Base-by-base conservation (phyloP, 92 coral and sea anemone species). In the Actinernus sp. region DNA sequence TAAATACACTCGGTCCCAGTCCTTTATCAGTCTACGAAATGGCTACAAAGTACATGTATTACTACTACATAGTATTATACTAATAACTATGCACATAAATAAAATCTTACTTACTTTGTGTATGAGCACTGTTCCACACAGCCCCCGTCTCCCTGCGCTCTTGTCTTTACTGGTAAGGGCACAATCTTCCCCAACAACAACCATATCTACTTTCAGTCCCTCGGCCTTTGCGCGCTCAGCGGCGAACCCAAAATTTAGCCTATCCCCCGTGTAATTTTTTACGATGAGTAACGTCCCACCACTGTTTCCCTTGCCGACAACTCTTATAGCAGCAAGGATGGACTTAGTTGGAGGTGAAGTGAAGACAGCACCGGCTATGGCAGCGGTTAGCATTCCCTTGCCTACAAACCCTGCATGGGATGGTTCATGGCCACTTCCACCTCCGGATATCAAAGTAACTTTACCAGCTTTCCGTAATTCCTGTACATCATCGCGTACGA, bases 351-450 rank as follows among this genome's bases (percentile, higher is more conserved):
- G 94, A 0, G 99, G 99, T 40, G 99, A 95, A 21, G 99, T 86
- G 48, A 95, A 95, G 12, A 95, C 95, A 22, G 93, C 79, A 10
- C 99, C 99, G 0, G 99, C 99, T 0, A 95, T 90, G 1, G 93
- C 99, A 6, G 99, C 97, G 39, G 95, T 91, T 1, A 95, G 85
- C 84, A 88, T 92, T 37, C 99, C 99, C 75, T 71, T 87, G 28
- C 99, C 99, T 1, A 87, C 92, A 70, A 83, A 95, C 1, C 99
- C 99, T 7, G 90, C 97, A 43, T 95, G 99, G 0, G 97, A 54
- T 0, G 99, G 99, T 25, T 95, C 99, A 36, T 95, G 99, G 1
- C 99, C 99, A 65, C 99, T 95, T 2, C 99, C 99, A 6, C 99
- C 99, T 0, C 99, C 99, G 17, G 95, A 95, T 3, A 95, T 80